phyloP scores from a whole-genome alignment of 1,140 invertebrate genomes.

The Eumaeus atala region DNA sequence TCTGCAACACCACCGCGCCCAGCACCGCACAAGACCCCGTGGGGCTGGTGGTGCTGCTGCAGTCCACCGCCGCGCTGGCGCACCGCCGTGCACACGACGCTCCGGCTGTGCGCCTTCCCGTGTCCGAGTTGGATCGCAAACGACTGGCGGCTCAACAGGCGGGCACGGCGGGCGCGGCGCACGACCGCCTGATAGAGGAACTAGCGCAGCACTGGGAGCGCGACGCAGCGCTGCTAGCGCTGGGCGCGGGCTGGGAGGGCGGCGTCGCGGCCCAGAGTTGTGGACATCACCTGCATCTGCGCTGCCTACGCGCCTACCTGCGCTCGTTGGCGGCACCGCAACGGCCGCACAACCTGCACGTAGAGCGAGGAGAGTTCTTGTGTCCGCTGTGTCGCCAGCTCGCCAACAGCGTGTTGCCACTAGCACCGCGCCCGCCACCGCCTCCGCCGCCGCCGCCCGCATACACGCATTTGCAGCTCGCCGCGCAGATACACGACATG shows the following conservation, averaged over 20 bases:
- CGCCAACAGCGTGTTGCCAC: slow-evolving; percentile 92
- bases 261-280: slow-evolving; percentile 97
- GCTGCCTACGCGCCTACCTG: slow-evolving; percentile 93
- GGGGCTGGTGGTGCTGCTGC: slow-evolving; percentile 91
- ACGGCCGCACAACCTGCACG: slow-evolving; percentile 81
- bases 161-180: slow-evolving; percentile 78
- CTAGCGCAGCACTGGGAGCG: slow-evolving; percentile 79
- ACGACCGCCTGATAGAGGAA: slow-evolving; percentile 81
- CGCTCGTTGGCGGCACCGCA: slow-evolving; percentile 85
- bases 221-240: slow-evolving; percentile 87
- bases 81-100: slow-evolving; percentile 77
- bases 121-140: slow-evolving; percentile 73
- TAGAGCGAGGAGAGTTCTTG: slow-evolving; percentile 91
- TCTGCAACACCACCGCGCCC: slow-evolving; percentile 92
- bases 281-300: slow-evolving; percentile 95
- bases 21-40: slow-evolving; percentile 91
- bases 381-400: slow-evolving; percentile 95
- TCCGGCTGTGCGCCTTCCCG: slow-evolving; percentile 42
- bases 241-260: slow-evolving; percentile 93
- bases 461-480: slow-evolving; percentile 15
- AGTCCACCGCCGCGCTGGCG: slow-evolving; percentile 88
- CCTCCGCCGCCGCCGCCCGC: slow-evolving; percentile 74
- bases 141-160: slow-evolving; percentile 78
- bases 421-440: slow-evolving; percentile 86
- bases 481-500: slow-evolving; percentile 26